Percentiles rank a stretch among this genome's conserved stretches.
phyloP scores from a whole-genome alignment of 2,113 vertebrate species.

The Natator depressus region DNA sequence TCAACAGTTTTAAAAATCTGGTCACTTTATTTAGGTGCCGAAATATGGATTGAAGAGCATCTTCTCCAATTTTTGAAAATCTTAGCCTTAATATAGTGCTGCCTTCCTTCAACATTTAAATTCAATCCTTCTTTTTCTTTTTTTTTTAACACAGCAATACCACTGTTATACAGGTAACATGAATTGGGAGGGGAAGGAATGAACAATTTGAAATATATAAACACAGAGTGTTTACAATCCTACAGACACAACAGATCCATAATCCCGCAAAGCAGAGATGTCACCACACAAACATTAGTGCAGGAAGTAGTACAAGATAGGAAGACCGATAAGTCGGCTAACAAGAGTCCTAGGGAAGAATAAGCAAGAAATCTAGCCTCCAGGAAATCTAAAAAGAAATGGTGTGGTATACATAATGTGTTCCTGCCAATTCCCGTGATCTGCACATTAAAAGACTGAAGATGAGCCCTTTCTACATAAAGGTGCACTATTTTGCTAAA shows the following conservation, averaged over 20 bases:
- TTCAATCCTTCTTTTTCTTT: not conserved
- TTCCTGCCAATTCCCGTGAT: not conserved
- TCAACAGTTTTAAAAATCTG: not conserved
- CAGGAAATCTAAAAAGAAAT: not conserved
- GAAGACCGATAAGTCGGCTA: not conserved
- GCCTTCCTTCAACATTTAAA: not conserved
- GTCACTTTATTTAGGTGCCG: not conserved
- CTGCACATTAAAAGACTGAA: not conserved
- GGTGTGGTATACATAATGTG: not conserved
- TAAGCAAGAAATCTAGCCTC: not conserved
- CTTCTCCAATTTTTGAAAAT: not conserved
- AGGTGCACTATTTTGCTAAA: fast-evolving
- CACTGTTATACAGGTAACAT: not conserved
- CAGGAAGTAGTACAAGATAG: not conserved
- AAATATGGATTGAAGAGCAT: not conserved
- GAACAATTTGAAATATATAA: not conserved
- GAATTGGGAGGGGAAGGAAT: not conserved
- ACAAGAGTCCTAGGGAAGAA: not conserved
- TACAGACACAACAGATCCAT: not conserved
- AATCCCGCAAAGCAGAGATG: not conserved
- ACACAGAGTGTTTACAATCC: not conserved
- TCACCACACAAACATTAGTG: not conserved
- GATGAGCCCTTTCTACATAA: not conserved
- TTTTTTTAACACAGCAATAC: not conserved
- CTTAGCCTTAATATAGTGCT: not conserved